Evolutionary conservation across 2,797 vertebrate species (phyloP).

Genomic region (Arrhamphus sclerolepis): DNA sequence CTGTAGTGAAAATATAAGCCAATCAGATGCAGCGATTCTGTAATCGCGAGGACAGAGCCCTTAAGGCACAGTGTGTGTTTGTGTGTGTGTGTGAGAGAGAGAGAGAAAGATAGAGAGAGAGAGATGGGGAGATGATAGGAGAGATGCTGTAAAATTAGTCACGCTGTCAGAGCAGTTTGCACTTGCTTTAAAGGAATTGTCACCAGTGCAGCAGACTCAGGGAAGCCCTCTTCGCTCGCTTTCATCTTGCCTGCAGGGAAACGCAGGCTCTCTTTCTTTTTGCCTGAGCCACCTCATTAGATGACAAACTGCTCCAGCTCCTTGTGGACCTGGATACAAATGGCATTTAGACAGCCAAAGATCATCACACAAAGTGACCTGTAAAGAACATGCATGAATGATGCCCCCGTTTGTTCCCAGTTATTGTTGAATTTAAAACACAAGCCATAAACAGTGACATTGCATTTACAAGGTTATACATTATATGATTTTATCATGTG

Average conservation of each 20-base stretch:
- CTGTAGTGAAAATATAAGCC: constrained; percentile 55
- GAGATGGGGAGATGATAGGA: constrained; percentile 5
- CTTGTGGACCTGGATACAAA: constrained; percentile 65
- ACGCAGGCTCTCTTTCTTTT: constrained; percentile 54
- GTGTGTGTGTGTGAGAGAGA: constrained; percentile 1
- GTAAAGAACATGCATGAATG: constrained; percentile 17
- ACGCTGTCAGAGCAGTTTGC: constrained; percentile 84
- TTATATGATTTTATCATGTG: constrained; percentile 5
- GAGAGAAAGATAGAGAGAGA: constrained; percentile 3
- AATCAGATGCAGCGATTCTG: constrained; percentile 53
- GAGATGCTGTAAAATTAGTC: constrained; percentile 83
- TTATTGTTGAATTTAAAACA: constrained; percentile 42
- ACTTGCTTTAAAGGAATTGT: constrained; percentile 84
- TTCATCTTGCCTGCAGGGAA: constrained; percentile 81
- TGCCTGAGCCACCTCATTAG: constrained; percentile 50
- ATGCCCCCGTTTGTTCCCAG: constrained; percentile 22
- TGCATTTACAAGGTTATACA: constrained; percentile 24
- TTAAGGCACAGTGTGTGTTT: constrained; percentile 47
- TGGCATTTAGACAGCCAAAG: constrained; percentile 30
- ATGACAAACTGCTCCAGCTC: constrained; percentile 79
- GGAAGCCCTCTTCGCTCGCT: constrained; percentile 76
- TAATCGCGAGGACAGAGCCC: constrained; percentile 59
- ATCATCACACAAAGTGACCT: constrained; percentile 21
- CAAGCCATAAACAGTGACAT: constrained; percentile 25
- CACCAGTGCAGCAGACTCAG: constrained; percentile 82